Evolutionary conservation across 1,140 invertebrate species (phyloP).

Genomic region (Galendromus occidentalis): DNA sequence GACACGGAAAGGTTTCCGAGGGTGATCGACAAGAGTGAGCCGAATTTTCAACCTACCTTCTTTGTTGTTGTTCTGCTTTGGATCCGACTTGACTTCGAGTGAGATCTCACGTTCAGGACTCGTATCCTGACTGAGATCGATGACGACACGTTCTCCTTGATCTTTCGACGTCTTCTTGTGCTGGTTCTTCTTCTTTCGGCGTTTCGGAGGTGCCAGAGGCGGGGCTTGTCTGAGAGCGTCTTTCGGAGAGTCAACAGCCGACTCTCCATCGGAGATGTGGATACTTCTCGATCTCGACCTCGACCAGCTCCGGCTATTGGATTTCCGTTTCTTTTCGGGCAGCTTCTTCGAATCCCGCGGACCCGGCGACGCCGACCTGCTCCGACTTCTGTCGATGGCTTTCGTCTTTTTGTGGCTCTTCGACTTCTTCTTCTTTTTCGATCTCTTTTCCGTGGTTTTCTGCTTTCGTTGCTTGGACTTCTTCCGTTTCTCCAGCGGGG

Average conservation of each 20-base stretch:
- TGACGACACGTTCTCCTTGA: constrained; percentile 4
- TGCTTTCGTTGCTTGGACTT: not conserved
- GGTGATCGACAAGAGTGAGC: no score
- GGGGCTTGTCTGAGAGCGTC: not conserved
- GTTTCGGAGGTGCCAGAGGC: not conserved
- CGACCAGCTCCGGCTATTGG: not conserved
- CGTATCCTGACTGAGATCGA: not conserved
- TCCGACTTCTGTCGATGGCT: not conserved
- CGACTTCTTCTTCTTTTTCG: constrained; percentile 1
- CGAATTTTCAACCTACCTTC: no score
- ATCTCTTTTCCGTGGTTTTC: not conserved
- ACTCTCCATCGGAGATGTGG: not conserved
- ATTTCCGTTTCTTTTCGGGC: not conserved
- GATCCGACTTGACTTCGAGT: no score
- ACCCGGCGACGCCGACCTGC: not conserved
- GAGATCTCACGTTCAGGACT: not conserved
- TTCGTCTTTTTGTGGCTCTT: constrained; percentile 4
- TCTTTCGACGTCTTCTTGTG: not conserved
- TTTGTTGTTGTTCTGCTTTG: no score
- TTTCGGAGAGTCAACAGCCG: not conserved
- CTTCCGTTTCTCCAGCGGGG: not conserved
- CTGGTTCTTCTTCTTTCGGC: not conserved
- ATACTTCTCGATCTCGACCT: not conserved
- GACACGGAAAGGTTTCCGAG: no score
- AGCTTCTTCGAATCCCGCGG: not conserved